Evolutionary conservation across 2,797 vertebrate genomes (phyloP), one percentile per base, ranked within the genome.

Genomic region (Sternarchorhynchus goeldii): DNA sequence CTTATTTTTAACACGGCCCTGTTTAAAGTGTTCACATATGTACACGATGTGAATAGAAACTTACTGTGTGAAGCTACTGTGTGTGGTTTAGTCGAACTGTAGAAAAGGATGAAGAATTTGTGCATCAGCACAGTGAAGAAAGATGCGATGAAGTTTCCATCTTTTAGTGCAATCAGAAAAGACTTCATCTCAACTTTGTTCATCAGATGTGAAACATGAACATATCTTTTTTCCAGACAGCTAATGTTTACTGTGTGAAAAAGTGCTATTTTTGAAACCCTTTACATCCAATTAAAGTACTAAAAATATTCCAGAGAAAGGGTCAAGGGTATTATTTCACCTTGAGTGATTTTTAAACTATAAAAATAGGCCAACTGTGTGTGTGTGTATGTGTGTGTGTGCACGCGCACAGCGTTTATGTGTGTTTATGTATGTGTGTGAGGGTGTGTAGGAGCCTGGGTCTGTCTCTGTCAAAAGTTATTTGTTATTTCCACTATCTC

Each of bases 401-500:
- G 10, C 55, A 21, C 34, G 45, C 64, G 41, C 34, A 16, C n/a
- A 20, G 14, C 12, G 16, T 45, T 68, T 62, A 50, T 55, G 59
- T 60, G 56, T 41, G 4, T 10, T 36, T 16, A 59, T 69, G 53
- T 80, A 25, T 79, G 70, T 78, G n/a, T 17, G 21, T 55, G 6
- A 55, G 31, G 31, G 36, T 69, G 59, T 56, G n/a, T n/a, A n/a
- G 14, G 10, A 7, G 10, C 41, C 41, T 45, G 41, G 6, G 6
- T 45, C 41, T 45, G 59, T 73, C 18, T 78, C 2, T 63, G 7
- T 18, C 31, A 8, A 67, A 8, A 45, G 41, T n/a, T 17, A 31
- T 67, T 68, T 78, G 64, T 74, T 75, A 41, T 87, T 89, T 89
- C 85, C 86, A 88, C 80, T 83, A 73, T 85, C 63, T 86, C 85